Evolutionary conservation across 2,888 invertebrate species (phyloP), one percentile per base, ranked within the genome.

Genomic region (Phasia obesa): DNA sequence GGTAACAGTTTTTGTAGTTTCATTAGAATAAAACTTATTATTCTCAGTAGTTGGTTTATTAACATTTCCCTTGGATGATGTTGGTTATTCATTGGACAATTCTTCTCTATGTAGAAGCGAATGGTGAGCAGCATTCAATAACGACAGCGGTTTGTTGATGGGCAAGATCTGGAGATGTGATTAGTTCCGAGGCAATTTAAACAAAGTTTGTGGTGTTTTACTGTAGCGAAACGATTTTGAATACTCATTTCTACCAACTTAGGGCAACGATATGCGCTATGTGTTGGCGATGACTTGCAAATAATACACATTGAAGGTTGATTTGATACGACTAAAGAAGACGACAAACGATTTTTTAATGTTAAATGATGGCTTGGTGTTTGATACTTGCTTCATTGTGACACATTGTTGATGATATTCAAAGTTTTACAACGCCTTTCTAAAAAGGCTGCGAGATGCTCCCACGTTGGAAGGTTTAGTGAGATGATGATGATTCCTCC

Each of bases 401-500:
- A 42, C 17, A 17, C 17, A 11, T 25, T 19, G 6, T 69, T 38
- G 21, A 55, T 57, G 4, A 75, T 42, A 15, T 47, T 47, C 3
- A 60, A 62, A 9, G 69, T 42, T 64, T 80, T 55, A 7, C 70
- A 79, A 27, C 60, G 53, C n/a, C 70, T 67, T 42, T 81, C 81
- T 6, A 84, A 53, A 42, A 75, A 81, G 7, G 23, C 6, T 11
- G 84, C 67, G 2, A 80, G 47, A 17, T 76, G 60, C 1, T 76
- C 55, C 80, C 73, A 81, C 15, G 38, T 15, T 69, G 80, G 77
- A 11, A 75, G n/a, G 0, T 17, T 27, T 1, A 78, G 55, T 21
- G 51, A 13, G 6, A 73, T 25, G 60, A 51, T 3, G 62, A 71
- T 5, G 67, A n/a, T 53, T 80, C 69, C 9, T 84, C 77, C 38